Evolutionary conservation across 2,797 vertebrate genomes (phyloP).

Genomic region (Gila robusta): DNA sequence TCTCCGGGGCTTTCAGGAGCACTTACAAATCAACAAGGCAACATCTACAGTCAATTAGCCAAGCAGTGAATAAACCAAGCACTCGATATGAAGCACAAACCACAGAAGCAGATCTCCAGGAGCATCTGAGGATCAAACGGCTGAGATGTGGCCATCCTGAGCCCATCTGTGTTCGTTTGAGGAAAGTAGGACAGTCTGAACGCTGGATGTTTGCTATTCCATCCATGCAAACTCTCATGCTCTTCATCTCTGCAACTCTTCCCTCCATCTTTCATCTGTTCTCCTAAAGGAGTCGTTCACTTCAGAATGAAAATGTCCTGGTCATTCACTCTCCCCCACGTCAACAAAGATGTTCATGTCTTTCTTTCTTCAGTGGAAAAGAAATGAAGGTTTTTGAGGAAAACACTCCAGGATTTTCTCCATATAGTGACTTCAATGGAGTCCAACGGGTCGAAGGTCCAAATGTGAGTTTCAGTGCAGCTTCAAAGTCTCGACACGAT

Average conservation of each 20-base stretch:
- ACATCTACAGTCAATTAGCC: constrained; percentile 16
- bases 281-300: no score
- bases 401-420: no score
- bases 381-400: no score
- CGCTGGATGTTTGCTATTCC: constrained; percentile 78
- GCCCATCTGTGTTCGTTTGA: constrained; percentile 76
- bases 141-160: constrained; percentile 51
- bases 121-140: constrained; percentile 24
- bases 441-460: no score
- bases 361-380: no score
- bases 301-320: no score
- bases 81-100: no score
- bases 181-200: constrained; percentile 80
- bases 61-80: not conserved
- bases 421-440: no score
- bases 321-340: no score
- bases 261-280: constrained; percentile 58
- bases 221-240: constrained; percentile 73
- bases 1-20: not conserved
- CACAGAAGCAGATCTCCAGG: not conserved
- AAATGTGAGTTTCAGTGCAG: no score
- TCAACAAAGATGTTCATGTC: no score
- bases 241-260: constrained; percentile 50
- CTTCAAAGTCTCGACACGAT: no score
- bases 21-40: not conserved